A percentile compares a stretch with the other conserved stretches of the same genome.
Evolutionary conservation across 1,140 invertebrate species (phyloP).

Genomic region (Battus philenor): DNA sequence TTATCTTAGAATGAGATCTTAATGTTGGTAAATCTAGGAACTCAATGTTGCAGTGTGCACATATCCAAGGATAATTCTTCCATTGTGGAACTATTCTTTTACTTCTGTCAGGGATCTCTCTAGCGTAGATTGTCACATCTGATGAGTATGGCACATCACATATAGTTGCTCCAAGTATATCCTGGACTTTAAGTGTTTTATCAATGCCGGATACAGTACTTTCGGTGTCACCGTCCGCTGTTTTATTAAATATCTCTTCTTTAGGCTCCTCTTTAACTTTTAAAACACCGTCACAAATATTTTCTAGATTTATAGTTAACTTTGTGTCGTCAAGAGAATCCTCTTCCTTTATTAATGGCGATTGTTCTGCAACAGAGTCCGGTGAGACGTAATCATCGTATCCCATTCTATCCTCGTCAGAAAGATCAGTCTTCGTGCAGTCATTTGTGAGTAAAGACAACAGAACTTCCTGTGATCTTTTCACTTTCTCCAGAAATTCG

Average conservation of each 20-base stretch:
- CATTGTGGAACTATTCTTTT: constrained; percentile 31
- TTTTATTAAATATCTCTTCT: constrained; percentile 34
- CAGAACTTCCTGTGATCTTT: constrained; percentile 41
- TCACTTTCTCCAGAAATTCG: constrained; percentile 46
- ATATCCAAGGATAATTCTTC: constrained; percentile 56
- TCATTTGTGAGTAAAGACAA: constrained; percentile 25
- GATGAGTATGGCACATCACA: constrained; percentile 31
- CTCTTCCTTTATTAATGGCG: constrained; percentile 24
- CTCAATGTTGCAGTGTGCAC: constrained; percentile 50
- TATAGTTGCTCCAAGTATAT: constrained; percentile 42
- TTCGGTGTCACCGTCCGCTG: not conserved
- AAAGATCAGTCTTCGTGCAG: constrained; percentile 20
- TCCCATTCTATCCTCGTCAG: constrained; percentile 30
- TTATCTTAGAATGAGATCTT: constrained; percentile 40
- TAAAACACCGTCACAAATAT: constrained; percentile 4
- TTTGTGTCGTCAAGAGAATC: constrained; percentile 3
- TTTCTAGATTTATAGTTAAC: not conserved
- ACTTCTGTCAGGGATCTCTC: constrained; percentile 29
- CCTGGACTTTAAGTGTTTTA: constrained; percentile 39
- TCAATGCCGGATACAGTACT: constrained; percentile 3
- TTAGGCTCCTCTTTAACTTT: constrained; percentile 44
- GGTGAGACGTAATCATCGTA: constrained; percentile 34
- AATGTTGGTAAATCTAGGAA: constrained; percentile 46
- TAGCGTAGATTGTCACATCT: constrained; percentile 36
- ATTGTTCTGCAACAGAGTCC: constrained; percentile 15